phyloP scores from a whole-genome alignment of 1,140 invertebrate species.

The Ips nitidus region DNA sequence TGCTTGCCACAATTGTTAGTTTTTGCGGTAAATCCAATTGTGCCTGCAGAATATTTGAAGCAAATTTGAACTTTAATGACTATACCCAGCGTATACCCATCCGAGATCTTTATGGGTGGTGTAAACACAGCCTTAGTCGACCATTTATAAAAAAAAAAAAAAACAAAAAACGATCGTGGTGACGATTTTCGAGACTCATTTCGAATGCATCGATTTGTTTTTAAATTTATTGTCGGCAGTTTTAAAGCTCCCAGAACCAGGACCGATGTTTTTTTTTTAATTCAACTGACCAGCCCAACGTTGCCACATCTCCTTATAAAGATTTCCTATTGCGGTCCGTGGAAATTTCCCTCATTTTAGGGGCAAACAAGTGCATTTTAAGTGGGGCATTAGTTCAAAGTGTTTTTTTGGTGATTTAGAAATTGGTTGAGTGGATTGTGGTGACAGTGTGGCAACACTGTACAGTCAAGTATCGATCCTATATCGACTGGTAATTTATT shows the following conservation, averaged over 20 bases:
- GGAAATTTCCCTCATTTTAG: too few relatives aligned
- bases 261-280: conserved; percentile 16
- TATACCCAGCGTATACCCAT: background rate
- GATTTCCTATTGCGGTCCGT: too few relatives aligned
- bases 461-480: conserved; percentile 37
- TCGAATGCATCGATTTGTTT: conserved; percentile 27
- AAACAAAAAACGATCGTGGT: background rate
- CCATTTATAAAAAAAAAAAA: background rate
- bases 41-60: too few relatives aligned
- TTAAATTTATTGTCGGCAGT: conserved; percentile 27
- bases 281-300: background rate
- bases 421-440: too few relatives aligned
- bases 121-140: background rate
- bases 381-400: too few relatives aligned
- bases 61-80: too few relatives aligned
- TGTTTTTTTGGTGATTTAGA: too few relatives aligned
- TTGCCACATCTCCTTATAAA: background rate
- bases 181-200: conserved; percentile 17
- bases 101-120: background rate
- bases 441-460: background rate
- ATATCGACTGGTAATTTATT: conserved; percentile 45
- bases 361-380: too few relatives aligned
- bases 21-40: too few relatives aligned
- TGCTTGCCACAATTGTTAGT: too few relatives aligned
- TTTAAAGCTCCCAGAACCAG: conserved; percentile 23